phyloP scores from a whole-genome alignment of 2,113 vertebrate species.

The Enhydra lutris region DNA sequence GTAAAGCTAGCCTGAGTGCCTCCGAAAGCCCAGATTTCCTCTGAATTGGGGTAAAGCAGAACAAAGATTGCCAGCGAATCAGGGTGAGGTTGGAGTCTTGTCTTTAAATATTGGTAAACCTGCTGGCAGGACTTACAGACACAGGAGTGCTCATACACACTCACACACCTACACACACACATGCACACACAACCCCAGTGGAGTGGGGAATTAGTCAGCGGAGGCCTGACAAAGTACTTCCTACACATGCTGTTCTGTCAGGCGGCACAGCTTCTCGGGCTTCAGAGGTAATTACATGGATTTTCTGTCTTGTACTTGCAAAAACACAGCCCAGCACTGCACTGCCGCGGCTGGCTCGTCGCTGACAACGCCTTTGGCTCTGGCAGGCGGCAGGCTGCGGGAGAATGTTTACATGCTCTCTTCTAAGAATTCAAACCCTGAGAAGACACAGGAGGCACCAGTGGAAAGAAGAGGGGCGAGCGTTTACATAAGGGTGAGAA shows the following conservation, averaged over 20 bases:
- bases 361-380: constrained; percentile 88
- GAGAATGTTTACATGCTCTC: constrained; percentile 83
- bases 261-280: constrained; percentile 93
- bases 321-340: constrained; percentile 96
- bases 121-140: constrained; percentile 26
- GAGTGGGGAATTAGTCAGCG: constrained; percentile 85
- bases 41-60: neutral
- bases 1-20: neutral
- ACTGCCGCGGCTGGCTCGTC: constrained; percentile 89
- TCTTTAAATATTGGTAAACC: constrained; percentile 72
- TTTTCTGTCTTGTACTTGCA: constrained; percentile 99
- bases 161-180: neutral
- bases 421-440: constrained; percentile 80
- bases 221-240: constrained; percentile 91
- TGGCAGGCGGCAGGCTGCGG: constrained; percentile 86
- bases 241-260: constrained; percentile 94
- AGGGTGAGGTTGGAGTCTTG: neutral
- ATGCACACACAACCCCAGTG: constrained; percentile 56
- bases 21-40: neutral
- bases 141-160: neutral
- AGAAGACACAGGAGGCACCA: constrained; percentile 63
- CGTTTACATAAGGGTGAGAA: neutral
- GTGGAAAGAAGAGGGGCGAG: neutral
- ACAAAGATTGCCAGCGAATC: neutral
- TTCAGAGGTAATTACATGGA: constrained; percentile 99